phyloP scores from a whole-genome alignment of 2,888 invertebrate species.

The Drosophila multiciliata region DNA sequence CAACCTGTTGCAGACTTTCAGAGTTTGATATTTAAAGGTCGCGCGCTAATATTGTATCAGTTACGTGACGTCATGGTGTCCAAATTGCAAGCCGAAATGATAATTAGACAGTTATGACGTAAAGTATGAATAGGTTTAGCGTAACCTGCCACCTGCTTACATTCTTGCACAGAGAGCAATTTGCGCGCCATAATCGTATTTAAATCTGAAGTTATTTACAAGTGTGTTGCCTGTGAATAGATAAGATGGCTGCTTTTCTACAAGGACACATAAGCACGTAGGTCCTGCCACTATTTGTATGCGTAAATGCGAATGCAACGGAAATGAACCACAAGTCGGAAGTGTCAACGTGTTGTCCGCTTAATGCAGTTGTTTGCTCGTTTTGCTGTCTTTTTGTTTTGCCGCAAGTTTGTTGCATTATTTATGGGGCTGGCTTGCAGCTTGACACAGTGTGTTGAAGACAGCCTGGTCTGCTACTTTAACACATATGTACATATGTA shows the following conservation, averaged over 20 bases:
- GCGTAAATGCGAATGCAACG: slow-evolving; percentile 37
- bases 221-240: slow-evolving; percentile 10
- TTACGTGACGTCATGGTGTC: slow-evolving; percentile 23
- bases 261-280: slow-evolving; percentile 36
- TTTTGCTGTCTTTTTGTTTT: slow-evolving; percentile 15
- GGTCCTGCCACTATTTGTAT: slow-evolving; percentile 44
- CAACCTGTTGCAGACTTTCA: slow-evolving; percentile 30
- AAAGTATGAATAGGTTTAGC: not conserved
- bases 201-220: slow-evolving; percentile 20
- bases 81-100: not conserved
- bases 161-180: not conserved
- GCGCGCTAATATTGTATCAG: rapidly evolving
- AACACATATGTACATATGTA: not conserved
- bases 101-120: slow-evolving; percentile 1
- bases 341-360: slow-evolving; percentile 60
- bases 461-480: slow-evolving; percentile 3
- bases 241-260: not conserved
- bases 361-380: slow-evolving; percentile 51
- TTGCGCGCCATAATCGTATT: slow-evolving; percentile 33
- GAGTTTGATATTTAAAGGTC: slow-evolving; percentile 5
- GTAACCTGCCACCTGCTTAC: slow-evolving; percentile 15
- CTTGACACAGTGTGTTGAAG: slow-evolving; percentile 5
- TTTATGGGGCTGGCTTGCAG: slow-evolving; percentile 38
- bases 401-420: slow-evolving; percentile 64
- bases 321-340: slow-evolving; percentile 63